Evolutionary conservation across 2,888 invertebrate genomes (phyloP).

Genomic region (Mycalesis mineus): DNA sequence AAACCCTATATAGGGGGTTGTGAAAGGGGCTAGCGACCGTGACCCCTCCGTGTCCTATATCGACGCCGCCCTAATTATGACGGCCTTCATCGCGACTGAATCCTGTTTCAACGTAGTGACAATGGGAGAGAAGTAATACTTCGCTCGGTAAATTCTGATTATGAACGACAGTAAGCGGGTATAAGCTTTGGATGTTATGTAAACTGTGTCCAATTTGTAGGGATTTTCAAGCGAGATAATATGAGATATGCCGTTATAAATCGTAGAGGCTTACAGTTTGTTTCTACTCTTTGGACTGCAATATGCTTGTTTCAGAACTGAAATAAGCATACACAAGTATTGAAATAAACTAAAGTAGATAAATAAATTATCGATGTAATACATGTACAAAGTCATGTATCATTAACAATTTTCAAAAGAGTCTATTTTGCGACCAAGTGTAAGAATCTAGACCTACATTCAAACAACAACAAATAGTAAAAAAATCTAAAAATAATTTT

Average conservation of each 20-base stretch:
- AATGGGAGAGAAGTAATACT: conserved; percentile 19
- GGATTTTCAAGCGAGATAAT: neutral
- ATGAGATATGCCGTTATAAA: neutral
- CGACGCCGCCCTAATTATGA: conserved; percentile 62
- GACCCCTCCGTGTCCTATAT: conserved; percentile 60
- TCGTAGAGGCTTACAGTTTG: neutral
- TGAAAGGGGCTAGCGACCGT: conserved; percentile 45
- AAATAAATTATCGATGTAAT: no score
- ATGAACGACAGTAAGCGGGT: neutral
- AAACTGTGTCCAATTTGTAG: neutral
- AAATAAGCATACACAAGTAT: neutral
- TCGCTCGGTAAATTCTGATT: conserved; percentile 1
- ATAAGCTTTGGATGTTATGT: neutral
- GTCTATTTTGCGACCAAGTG: no score
- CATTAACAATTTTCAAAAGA: no score
- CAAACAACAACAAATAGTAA: no score
- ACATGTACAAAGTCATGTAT: no score
- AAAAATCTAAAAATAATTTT: no score
- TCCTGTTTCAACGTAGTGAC: conserved; percentile 45
- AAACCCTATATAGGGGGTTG: conserved; percentile 16
- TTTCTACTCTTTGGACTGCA: neutral
- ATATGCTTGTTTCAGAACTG: neutral
- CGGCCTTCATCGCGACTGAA: conserved; percentile 48
- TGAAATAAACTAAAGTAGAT: no score
- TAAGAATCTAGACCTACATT: no score